These are phyloP conservation scores for Cryptosula pallasiana DNA, from an alignment of 2,888 invertebrate genomes.

Conservation along the genomic window DNA sequence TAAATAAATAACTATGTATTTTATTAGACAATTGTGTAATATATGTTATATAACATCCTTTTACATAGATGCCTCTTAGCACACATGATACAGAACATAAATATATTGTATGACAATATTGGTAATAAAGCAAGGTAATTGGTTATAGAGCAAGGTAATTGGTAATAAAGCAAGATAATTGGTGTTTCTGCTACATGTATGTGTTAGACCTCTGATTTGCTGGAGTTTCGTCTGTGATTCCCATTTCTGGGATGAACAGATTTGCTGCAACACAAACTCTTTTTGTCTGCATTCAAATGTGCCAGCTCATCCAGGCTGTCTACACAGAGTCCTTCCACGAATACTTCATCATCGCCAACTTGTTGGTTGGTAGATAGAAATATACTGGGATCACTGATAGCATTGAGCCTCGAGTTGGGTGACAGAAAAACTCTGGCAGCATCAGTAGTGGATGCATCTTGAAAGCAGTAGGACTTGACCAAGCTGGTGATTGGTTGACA, in stretches of 20 bases:
- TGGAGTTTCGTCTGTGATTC: neutral
- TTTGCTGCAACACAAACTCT: neutral
- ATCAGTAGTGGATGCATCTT: neutral
- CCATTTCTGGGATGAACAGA: neutral
- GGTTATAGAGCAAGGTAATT: no score
- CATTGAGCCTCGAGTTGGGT: neutral
- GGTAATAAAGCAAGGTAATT: no score
- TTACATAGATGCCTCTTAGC: no score
- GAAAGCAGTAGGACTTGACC: neutral
- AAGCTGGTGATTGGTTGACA: neutral
- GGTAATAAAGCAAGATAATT: no score
- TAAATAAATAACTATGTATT: no score
- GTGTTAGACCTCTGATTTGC: neutral
- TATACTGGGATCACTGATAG: neutral
- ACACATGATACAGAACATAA: no score
- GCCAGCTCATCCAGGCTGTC: neutral
- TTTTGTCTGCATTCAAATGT: neutral
- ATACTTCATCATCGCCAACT: neutral
- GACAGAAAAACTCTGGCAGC: neutral
- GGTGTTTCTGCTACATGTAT: no score
- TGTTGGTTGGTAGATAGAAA: neutral
- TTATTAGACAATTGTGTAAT: no score
- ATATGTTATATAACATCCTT: no score
- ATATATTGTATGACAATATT: no score
- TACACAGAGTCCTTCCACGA: neutral